A percentile compares a stretch with the other conserved stretches of the same genome.
phyloP scores from a whole-genome alignment of 2,888 invertebrate species.

The Polietes domitor region DNA sequence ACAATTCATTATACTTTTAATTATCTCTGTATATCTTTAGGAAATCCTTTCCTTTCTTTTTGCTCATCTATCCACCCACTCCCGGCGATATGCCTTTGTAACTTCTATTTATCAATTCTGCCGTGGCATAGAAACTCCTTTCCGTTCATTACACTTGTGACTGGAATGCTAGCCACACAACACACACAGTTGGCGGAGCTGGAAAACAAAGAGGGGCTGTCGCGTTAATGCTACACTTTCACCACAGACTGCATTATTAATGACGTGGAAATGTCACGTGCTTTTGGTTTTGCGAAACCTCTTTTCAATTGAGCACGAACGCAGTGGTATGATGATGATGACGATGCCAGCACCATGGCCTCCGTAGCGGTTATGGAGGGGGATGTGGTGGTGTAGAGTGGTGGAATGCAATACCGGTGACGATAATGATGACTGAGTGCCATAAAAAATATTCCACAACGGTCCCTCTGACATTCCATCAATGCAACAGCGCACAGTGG shows the following conservation, averaged over 20 bases:
- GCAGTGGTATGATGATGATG: background rate
- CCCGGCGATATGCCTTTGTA: background rate
- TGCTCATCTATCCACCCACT: background rate
- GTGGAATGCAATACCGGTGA: background rate
- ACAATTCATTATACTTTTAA: slow-evolving; percentile 67
- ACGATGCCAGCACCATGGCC: background rate
- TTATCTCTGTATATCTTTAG: slow-evolving; percentile 45
- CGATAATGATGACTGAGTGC: background rate
- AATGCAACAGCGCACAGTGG: slow-evolving; percentile 23
- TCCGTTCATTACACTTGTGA: background rate
- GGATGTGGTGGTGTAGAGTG: background rate
- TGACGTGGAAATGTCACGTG: slow-evolving; percentile 67
- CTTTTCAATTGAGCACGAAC: slow-evolving; percentile 35
- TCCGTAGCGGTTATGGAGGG: background rate
- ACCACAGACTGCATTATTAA: slow-evolving; percentile 67
- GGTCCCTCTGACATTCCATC: slow-evolving; percentile 49
- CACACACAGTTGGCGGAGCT: background rate
- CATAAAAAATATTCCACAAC: slow-evolving; percentile 21
- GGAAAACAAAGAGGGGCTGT: slow-evolving; percentile 32
- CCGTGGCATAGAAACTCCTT: slow-evolving; percentile 5
- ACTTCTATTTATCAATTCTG: slow-evolving; percentile 12
- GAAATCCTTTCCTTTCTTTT: background rate
- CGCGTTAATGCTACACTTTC: slow-evolving; percentile 66
- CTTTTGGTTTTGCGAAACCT: slow-evolving; percentile 60
- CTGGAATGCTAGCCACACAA: background rate